Evolutionary conservation across 2,797 vertebrate species (phyloP), one percentile per base, ranked within the genome.

Genomic region (Odontamblyopus lacepedii): DNA sequence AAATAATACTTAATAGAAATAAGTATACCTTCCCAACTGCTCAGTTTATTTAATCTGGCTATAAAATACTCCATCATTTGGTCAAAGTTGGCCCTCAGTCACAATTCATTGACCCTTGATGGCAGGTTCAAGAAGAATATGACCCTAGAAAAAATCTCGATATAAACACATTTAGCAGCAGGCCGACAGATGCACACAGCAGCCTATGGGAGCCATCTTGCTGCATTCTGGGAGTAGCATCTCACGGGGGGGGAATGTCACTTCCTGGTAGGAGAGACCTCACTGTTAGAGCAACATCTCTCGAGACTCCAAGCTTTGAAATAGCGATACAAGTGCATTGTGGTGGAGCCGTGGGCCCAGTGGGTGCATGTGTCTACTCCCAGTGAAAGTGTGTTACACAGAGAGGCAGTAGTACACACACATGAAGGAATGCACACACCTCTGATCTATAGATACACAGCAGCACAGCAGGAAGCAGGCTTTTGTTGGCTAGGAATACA

Each of bases 261-360:
- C 90, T 91, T 92, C 88, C 88, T 88, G 85, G 82, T 85, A 90
- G 88, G 78, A 86, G 76, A 88, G 82, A 89, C 86, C 85, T 89
- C 81, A 78, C 83, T 88, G 87, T 88, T 85, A 68, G 84, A 91
- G 87, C 81, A 81, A 76, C 78, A 82, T 87, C 89, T 87, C 89
- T 81, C 1, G 89, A 87, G 87, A 90, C 88, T 71, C 88, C 59
- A 55, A 9, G 63, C 91, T 92, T 90, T 92, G 91, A 92, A 91
- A 88, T 85, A 83, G 78, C 74, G 89, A 84, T 90, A 88, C 89
- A 90, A 88, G 19, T 79, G 75, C 78, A 82, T 86, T 85, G 79
- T 85, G 78, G 84, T 38, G 85, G 84, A 88, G 84, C 73, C 82
- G 79, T 82, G 74, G 64, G 63, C 87, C 81, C 88, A 88, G 88